These are phyloP conservation scores for Sylvia borin DNA, from an alignment of 2,797 vertebrate species.

Conservation along the genomic window DNA sequence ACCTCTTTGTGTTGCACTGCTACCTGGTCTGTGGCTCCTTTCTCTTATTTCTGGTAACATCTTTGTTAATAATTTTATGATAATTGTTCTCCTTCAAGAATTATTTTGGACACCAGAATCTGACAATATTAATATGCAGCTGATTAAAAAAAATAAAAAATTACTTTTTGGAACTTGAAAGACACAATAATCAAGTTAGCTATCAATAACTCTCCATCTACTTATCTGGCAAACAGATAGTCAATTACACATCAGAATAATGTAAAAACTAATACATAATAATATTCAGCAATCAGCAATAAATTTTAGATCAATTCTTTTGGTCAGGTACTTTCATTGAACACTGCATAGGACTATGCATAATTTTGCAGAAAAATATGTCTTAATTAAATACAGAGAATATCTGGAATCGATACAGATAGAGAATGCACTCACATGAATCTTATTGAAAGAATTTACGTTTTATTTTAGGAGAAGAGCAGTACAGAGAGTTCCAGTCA, in stretches of 20 bases:
- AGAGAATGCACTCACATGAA: constrained; percentile 16
- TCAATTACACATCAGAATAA: neutral
- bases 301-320: neutral
- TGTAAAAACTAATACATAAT: neutral
- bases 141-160: neutral
- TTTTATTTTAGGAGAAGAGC: constrained; percentile 34
- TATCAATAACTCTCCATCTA: neutral
- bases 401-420: constrained; percentile 1
- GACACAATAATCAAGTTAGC: neutral
- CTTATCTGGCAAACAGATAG: neutral
- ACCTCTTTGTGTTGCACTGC: neutral
- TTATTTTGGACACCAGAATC: neutral
- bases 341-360: neutral
- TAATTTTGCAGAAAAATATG: neutral
- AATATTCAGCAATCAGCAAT: neutral
- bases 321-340: neutral
- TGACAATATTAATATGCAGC: neutral
- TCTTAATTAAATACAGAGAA: constrained; percentile 30
- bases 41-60: neutral
- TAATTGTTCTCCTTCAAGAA: neutral
- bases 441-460: neutral
- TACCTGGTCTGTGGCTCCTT: neutral
- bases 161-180: neutral
- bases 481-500: neutral
- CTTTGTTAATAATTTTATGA: neutral